Evolutionary conservation across 1,140 invertebrate species (phyloP), one percentile per base, ranked within the genome.

Genomic region (Microplitis demolitor): DNA sequence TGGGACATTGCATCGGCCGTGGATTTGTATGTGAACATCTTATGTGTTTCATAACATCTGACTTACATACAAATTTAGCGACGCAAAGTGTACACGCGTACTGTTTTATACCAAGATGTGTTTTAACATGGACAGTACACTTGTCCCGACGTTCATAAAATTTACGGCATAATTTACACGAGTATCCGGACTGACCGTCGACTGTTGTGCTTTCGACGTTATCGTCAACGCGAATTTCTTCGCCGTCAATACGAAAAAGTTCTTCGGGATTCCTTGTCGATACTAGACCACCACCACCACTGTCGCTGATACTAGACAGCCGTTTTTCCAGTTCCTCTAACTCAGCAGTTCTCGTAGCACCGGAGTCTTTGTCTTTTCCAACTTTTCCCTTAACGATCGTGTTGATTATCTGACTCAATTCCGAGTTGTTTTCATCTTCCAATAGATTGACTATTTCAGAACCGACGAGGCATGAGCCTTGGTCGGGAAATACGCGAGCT

Each of bases 31-130:
- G 86, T 3, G 86, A 87, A 35, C 85, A 87, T 56, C 86, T 76
- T 4, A 87, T 87, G 37, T 87, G 86, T 50, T 87, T 87, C 85
- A 87, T 87, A 2, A 87, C 86, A 56, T 87, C 86, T 1, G 85
- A 87, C 56, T 87, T 87, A 58, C 86, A 87, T 9, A 87, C 86
- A 56, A 87, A 87, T 71, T 85, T 87, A 1, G 85, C 85, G 9
- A 82, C 82, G 71, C 93, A 94, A 4, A 92, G 82, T 60, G 91
- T 90, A 77, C 93, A 94, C 0, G 91, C 84, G 76, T 90, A 93
- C 54, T 93, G 91, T 71, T 93, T 93, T 33, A 92, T 86, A 0
- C 91, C 91, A 0, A 90, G 86, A 78, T 94, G 93, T 0, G 92
- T 93, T 60, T 91, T 90, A 69, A 93, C 91, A 76, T 94, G 93